Conservation (phyloP, 2,888 invertebrate genomes). For the Dolomedes plantarius region DNA sequence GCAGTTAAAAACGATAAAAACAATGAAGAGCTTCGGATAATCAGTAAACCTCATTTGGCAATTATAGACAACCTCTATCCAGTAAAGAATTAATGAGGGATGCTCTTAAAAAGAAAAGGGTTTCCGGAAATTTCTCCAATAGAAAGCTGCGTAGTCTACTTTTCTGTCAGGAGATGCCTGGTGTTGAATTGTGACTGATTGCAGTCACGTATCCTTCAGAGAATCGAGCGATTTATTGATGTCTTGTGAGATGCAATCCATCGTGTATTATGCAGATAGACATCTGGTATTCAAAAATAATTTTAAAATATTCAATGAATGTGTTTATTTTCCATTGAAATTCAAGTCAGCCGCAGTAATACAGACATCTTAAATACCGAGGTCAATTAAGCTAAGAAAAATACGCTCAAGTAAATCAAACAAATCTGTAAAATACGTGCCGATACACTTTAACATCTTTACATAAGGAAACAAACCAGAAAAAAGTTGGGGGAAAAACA, state of each 20-base stretch:
- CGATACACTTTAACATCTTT: no score
- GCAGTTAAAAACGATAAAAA: constrained; percentile 29
- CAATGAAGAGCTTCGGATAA: constrained; percentile 32
- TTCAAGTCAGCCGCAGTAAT: no score
- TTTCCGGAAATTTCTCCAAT: background rate
- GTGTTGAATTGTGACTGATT: background rate
- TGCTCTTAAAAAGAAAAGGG: constrained; percentile 10
- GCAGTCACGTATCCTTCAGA: background rate
- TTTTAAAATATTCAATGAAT: background rate
- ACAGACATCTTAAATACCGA: no score
- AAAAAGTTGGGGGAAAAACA: no score
- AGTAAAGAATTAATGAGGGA: constrained; percentile 34
- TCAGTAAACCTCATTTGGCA: constrained; percentile 45
- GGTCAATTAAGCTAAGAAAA: no score
- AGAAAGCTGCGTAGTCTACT: background rate
- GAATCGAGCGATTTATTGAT: background rate
- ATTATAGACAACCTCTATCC: constrained; percentile 11
- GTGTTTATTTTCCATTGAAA: background rate
- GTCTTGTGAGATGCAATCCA: background rate
- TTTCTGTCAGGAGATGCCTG: background rate
- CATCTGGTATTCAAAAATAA: background rate
- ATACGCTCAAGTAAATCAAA: no score
- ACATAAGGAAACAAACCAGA: no score
- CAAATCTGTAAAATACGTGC: no score
- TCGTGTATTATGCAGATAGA: background rate